A percentile compares a stretch with the other conserved stretches of the same genome.
Conservation (phyloP, 2,113 vertebrate species). For the Microcebus lehilahytsara region DNA sequence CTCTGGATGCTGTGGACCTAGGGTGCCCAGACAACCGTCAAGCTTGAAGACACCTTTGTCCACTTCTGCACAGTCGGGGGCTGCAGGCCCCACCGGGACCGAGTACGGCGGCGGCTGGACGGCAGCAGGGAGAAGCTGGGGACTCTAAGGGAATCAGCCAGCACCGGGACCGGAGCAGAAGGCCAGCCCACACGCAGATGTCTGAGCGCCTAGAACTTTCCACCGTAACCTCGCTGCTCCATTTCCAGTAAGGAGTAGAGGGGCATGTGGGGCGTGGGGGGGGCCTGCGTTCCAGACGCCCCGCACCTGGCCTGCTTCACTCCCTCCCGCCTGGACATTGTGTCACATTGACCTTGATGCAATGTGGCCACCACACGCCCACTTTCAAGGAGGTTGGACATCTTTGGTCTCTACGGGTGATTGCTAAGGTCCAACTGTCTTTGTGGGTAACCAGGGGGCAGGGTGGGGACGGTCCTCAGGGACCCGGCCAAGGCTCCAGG, state of each 20-base stretch:
- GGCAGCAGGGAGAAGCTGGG: neutral
- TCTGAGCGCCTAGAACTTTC: neutral
- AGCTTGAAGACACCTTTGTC: neutral
- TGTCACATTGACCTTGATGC: fast-evolving
- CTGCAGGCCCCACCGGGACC: neutral
- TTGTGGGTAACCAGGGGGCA: neutral
- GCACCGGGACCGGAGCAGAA: neutral
- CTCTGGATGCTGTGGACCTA: too few relatives aligned
- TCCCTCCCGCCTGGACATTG: neutral
- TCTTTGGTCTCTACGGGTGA: neutral
- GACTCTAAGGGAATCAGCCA: neutral
- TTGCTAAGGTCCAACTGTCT: neutral
- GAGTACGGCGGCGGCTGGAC: neutral
- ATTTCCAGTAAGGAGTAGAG: neutral
- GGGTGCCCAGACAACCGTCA: neutral
- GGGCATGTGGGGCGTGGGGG: neutral
- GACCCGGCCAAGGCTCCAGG: neutral
- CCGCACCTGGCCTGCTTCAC: neutral
- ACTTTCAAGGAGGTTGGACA: neutral
- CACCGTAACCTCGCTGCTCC: neutral
- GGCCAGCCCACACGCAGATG: neutral
- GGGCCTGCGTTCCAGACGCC: neutral
- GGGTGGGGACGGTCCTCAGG: neutral
- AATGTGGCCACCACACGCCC: fast-evolving
- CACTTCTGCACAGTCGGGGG: fast-evolving